Evolutionary conservation across 2,888 invertebrate genomes (phyloP), one percentile per base, ranked within the genome.

Genomic region (Ypsolopha scabrella): DNA sequence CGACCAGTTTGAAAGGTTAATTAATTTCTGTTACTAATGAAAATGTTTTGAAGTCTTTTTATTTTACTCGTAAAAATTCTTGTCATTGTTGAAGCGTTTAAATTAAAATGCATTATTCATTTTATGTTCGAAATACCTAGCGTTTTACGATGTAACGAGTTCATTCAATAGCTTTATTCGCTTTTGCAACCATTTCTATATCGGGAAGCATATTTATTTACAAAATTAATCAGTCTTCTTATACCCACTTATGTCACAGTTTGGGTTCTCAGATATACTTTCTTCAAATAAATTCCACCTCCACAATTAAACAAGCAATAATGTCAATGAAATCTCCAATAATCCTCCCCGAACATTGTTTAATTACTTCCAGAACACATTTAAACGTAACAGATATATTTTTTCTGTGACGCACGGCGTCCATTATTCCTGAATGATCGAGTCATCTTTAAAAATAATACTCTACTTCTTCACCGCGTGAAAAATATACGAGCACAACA

Each of bases 361-460:
- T 75, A 75, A 73, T 75, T 75, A 69, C 70, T 71, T 62, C 60
- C 60, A 62, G 68, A 72, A 70, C 63, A 66, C 73, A 71, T 63
- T 69, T 67, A 75, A 73, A 78, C 70, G 63, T 72, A 70, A 73
- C 69, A 78, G 63, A 68, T 64, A 67, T 77, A 73, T 77, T 58
- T 73, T 77, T 10, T 37, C 38, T 75, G 70, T 74, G 65, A 67
- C 73, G 67, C 68, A 63, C 60, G 60, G 60, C 64, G 65, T 63
- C 67, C 79, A 72, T 82, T 82, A 81, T 76, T 79, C 61, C 75
- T 83, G 82, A 86, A 64, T 78, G 75, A 83, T 85, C 80, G 75
- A 72, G 79, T 73, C 75, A 81, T 82, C 79, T 75, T 81, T 76
- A 72, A 86, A 85, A 86, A 86, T 85, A 82, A 83, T 81, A 71